phyloP scores from a whole-genome alignment of 2,113 vertebrate species.

The Pyxicephalus adspersus region DNA sequence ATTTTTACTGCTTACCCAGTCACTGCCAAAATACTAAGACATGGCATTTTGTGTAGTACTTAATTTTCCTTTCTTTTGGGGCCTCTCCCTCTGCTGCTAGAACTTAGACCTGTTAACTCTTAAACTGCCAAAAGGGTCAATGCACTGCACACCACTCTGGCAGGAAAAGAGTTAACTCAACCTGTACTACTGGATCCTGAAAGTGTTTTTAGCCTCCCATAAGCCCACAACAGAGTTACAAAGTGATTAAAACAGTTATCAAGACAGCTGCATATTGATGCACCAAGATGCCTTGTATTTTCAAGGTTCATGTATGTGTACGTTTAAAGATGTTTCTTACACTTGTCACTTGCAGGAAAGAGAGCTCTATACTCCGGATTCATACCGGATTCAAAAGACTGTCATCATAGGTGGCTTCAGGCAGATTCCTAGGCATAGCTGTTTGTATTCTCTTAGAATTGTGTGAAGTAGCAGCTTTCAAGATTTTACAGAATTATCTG shows the following conservation, averaged over 20 bases:
- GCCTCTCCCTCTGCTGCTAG: constrained; percentile 41
- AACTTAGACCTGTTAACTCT: constrained; percentile 28
- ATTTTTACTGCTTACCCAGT: constrained; percentile 64
- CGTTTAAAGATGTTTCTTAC: constrained; percentile 7
- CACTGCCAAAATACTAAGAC: constrained; percentile 70
- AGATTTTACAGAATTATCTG: constrained; percentile 3
- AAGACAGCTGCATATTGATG: constrained; percentile 48
- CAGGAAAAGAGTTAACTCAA: constrained; percentile 6
- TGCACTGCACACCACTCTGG: background rate
- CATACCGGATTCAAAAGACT: background rate
- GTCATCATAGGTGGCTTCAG: background rate
- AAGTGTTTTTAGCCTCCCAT: constrained; percentile 8
- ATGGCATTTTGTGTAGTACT: constrained; percentile 22
- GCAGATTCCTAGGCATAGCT: background rate
- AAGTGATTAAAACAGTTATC: constrained; percentile 8
- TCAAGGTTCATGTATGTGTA: constrained; percentile 31
- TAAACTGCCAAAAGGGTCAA: constrained; percentile 30
- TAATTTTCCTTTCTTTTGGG: constrained; percentile 24
- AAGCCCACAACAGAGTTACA: constrained; percentile 1
- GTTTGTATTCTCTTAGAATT: no score
- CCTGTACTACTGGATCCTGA: constrained; percentile 27
- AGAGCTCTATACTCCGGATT: constrained; percentile 12
- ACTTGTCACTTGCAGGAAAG: constrained; percentile 69
- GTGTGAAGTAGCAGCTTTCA: background rate
- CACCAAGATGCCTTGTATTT: constrained; percentile 82